Conservation (phyloP, 2,797 vertebrate species). For the Thalassophryne amazonica region DNA sequence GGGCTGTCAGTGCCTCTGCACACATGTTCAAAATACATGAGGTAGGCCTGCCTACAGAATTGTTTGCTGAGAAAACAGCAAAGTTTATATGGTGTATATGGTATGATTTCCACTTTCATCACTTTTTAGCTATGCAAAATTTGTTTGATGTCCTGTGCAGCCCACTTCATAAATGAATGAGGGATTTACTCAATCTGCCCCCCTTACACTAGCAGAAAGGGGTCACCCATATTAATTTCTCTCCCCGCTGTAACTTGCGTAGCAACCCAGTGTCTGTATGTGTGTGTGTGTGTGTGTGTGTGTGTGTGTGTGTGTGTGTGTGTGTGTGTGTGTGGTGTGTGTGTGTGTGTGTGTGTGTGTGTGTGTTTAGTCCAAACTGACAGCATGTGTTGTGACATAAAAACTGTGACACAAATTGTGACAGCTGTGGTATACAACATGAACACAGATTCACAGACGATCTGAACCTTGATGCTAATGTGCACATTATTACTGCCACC, state of each 20-base stretch:
- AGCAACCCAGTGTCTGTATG: constrained; percentile 1
- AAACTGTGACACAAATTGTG: constrained; percentile 25
- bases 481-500: constrained; percentile 29
- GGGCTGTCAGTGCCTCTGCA: too few relatives aligned
- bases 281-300: constrained; percentile 1
- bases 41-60: too few relatives aligned
- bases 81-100: too few relatives aligned
- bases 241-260: constrained; percentile 6
- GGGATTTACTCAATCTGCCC: neutral
- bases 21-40: too few relatives aligned
- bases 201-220: too few relatives aligned
- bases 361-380: constrained; percentile 13
- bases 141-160: too few relatives aligned
- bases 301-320: constrained; percentile 2
- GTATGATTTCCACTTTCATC: too few relatives aligned
- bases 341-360: constrained; percentile 3
- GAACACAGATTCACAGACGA: constrained; percentile 9
- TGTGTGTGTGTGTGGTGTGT: neutral
- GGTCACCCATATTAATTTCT: too few relatives aligned
- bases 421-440: constrained; percentile 1
- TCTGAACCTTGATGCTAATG: constrained; percentile 15
- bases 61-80: too few relatives aligned
- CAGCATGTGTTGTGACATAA: constrained; percentile 30
- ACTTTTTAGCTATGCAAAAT: too few relatives aligned
- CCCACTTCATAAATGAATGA: constrained; percentile 10